Evolutionary conservation across 2,888 invertebrate genomes (phyloP).

Genomic region (Netelia virgata): DNA sequence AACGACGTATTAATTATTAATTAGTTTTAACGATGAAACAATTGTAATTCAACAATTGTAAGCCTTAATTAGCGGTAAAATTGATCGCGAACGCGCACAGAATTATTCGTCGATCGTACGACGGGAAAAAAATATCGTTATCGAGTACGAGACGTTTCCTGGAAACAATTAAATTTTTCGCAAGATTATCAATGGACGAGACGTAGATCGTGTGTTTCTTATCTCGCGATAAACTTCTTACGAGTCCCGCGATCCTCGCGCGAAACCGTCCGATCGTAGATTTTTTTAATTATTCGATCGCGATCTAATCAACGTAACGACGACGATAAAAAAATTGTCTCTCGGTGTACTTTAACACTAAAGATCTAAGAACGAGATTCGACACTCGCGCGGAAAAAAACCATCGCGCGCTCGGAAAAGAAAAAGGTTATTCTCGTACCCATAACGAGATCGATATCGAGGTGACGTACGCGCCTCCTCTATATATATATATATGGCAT

Average conservation of each 20-base stretch:
- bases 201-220: background rate
- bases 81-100: no score
- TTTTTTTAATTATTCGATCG: conserved; percentile 15
- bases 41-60: no score
- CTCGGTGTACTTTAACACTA: background rate
- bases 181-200: background rate
- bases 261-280: background rate
- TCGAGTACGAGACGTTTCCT: background rate
- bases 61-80: no score
- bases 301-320: background rate
- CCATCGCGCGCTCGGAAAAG: background rate
- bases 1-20: no score
- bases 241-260: background rate
- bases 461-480: background rate
- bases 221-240: background rate
- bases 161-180: background rate
- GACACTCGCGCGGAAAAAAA: background rate
- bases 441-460: background rate
- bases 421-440: conserved; percentile 17
- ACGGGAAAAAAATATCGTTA: background rate
- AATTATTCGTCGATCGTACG: no score
- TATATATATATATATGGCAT: conserved; percentile 45
- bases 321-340: background rate
- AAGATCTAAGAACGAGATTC: background rate
- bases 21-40: no score